Evolutionary conservation across 2,888 invertebrate species (phyloP).

Genomic region (Tetanocera ferruginea): DNA sequence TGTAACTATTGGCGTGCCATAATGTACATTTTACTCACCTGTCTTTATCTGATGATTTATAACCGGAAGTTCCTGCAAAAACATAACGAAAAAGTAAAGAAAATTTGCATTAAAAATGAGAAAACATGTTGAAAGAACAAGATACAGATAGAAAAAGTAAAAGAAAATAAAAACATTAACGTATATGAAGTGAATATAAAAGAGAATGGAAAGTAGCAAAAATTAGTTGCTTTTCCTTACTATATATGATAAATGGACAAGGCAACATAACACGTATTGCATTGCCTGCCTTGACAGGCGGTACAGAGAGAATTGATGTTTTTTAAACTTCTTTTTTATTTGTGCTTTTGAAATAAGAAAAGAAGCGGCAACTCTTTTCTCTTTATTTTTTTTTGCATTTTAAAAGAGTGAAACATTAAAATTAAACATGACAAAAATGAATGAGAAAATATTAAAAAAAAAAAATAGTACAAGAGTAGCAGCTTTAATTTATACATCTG

Average conservation of each 20-base stretch:
- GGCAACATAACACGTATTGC: not conserved
- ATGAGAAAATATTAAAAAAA: not conserved
- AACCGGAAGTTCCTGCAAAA: slow-evolving; percentile 83
- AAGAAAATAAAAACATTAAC: not conserved
- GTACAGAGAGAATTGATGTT: not conserved
- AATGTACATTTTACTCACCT: slow-evolving; percentile 74
- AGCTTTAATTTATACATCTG: slow-evolving; percentile 52
- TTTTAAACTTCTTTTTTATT: no score
- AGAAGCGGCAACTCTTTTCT: not conserved
- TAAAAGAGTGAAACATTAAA: not conserved
- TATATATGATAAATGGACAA: slow-evolving; percentile 37
- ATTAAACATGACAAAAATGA: not conserved
- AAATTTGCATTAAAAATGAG: slow-evolving; percentile 28
- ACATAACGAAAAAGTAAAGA: slow-evolving; percentile 43
- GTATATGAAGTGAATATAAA: slow-evolving; percentile 40
- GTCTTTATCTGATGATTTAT: slow-evolving; percentile 86
- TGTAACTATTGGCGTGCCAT: slow-evolving; percentile 34
- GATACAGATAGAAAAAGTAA: slow-evolving; percentile 5
- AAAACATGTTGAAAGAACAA: slow-evolving; percentile 8
- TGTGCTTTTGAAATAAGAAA: not conserved
- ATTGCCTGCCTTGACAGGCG: not conserved
- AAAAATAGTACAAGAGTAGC: not conserved
- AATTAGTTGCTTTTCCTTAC: slow-evolving; percentile 30
- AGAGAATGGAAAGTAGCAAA: slow-evolving; percentile 4
- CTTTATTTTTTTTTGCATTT: not conserved